phyloP scores from a whole-genome alignment of 37 sponge, comb jelly and placozoan genomes.

The Halisarca cf. caerulea region DNA sequence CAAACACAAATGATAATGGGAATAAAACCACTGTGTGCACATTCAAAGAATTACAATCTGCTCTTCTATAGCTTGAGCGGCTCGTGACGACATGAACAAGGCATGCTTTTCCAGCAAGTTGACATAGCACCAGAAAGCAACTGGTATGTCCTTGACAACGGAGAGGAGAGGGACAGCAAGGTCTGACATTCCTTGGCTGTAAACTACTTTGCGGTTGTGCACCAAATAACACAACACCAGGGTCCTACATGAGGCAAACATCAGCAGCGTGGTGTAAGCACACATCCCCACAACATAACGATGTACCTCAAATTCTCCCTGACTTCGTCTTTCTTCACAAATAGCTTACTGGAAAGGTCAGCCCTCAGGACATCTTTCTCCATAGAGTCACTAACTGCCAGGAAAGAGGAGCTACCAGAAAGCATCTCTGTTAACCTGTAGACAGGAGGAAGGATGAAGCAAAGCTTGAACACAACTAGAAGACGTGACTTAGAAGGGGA shows the following conservation, averaged over 20 bases:
- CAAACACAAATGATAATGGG: no score
- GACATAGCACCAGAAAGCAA: constrained; percentile 80
- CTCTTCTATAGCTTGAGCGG: constrained; percentile 28
- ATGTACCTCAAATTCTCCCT: constrained; percentile 7
- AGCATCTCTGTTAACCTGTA: background rate
- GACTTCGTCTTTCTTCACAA: background rate
- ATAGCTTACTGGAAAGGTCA: background rate
- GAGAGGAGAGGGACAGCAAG: constrained; percentile 70
- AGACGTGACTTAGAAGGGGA: no score
- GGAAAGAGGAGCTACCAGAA: background rate
- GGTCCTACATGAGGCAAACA: background rate
- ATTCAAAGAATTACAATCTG: constrained; percentile 58
- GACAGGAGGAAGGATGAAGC: background rate
- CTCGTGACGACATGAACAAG: constrained; percentile 44
- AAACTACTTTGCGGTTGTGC: background rate
- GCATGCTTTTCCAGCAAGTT: constrained; percentile 48
- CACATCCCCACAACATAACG: background rate
- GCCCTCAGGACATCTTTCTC: constrained; percentile 12
- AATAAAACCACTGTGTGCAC: no score
- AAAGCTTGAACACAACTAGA: no score
- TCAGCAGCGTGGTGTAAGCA: background rate
- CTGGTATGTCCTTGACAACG: constrained; percentile 52
- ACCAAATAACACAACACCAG: constrained; percentile 22
- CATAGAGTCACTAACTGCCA: background rate
- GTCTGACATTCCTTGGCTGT: constrained; percentile 76